Evolutionary conservation across 1,140 invertebrate genomes (phyloP), one percentile per base, ranked within the genome.

Genomic region (Caligus rogercresseyi): DNA sequence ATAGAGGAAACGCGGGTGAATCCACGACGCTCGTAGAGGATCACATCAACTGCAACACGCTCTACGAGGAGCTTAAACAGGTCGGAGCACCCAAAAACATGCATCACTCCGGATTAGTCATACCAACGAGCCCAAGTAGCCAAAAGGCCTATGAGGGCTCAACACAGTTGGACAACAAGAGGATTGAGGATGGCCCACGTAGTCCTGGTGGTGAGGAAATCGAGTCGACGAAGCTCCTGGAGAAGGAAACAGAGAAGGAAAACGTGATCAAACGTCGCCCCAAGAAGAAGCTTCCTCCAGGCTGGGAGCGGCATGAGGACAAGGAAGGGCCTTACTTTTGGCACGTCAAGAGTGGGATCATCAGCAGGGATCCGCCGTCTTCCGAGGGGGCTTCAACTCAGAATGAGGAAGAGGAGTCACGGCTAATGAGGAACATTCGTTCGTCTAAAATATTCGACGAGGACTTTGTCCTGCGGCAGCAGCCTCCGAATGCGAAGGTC

Each of bases 291-390:
- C 72, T 92, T 66, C 89, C 89, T 0, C 78, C 82, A 1, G 89
- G 89, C 1, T 93, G 89, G 89, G 88, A 93, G 74, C 86, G 84
- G 74, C 88, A 92, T 75, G 89, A 57, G 56, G 64, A 56, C 16
- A 24, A 67, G 69, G 84, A 87, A 72, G 89, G 89, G 14, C 85
- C 89, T 1, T 96, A 96, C 74, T 97, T 93, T 73, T 97, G 92
- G 92, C 93, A 98, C 75, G 92, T 96, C 69, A 93, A 94, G 74
- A 94, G 88, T 71, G 93, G 93, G 11, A 95, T 90, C 0, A 96
- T 96, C 69, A 92, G 95, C 71, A 78, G 92, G 56, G 88, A 96
- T 72, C 80, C 83, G 56, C 90, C 90, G 2, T 80, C 80, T 74
- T 14, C 65, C 54, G 56, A 66, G 64, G 66, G 51, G 63, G 62